phyloP scores from a whole-genome alignment of 37 sponge, comb jelly and placozoan genomes.

The Halisarca cf. caerulea region DNA sequence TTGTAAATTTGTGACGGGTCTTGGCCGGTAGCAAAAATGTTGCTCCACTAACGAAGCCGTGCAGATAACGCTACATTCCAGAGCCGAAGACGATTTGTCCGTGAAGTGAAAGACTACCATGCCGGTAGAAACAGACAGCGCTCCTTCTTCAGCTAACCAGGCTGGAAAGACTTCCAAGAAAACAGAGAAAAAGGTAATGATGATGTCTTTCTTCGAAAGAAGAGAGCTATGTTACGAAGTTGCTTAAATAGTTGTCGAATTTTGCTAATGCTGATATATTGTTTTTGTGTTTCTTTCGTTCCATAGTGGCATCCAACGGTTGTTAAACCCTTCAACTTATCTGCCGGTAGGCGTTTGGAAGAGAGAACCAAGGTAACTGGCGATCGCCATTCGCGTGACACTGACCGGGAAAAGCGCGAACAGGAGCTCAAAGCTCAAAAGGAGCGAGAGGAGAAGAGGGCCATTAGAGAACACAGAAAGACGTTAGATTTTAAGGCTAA shows the following conservation, averaged over 20 bases:
- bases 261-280: too few relatives aligned
- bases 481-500: conserved; percentile 8
- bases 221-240: background rate
- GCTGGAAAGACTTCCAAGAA: background rate
- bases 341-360: background rate
- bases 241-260: background rate
- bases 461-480: conserved; percentile 18
- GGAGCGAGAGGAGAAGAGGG: conserved; percentile 17
- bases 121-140: conserved; percentile 9
- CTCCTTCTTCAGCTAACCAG: background rate
- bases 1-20: too few relatives aligned
- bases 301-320: conserved; percentile 32
- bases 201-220: background rate
- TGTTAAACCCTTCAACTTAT: conserved; percentile 12
- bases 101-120: background rate
- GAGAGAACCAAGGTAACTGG: background rate
- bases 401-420: background rate
- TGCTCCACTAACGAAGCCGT: too few relatives aligned
- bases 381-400: background rate
- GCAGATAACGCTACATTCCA: too few relatives aligned
- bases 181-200: background rate
- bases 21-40: too few relatives aligned
- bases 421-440: background rate
- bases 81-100: too few relatives aligned
- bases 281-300: background rate